Evolutionary conservation across 2,113 vertebrate species (phyloP), one percentile per base, ranked within the genome.

Genomic region (Albula goreensis): DNA sequence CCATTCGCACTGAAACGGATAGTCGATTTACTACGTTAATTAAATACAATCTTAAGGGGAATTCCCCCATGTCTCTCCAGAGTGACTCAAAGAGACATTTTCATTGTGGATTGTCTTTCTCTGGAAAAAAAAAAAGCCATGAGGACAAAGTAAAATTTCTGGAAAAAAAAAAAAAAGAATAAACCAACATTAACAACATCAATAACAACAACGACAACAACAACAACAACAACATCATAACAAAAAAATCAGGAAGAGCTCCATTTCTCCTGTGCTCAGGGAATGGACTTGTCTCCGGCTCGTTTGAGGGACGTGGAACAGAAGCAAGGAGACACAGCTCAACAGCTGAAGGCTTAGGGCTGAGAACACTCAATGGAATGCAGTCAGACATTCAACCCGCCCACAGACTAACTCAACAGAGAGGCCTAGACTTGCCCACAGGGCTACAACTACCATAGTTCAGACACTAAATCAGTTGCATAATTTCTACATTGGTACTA

Each of bases 391-490:
- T 60, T 83, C 81, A 63, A 25, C 31, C 85, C 78, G 66, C 80
- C 78, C 53, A 79, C 77, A 49, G 51, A 22, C 7, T 57, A 81
- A 31, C 49, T 85, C 57, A 80, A 31, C n/a, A 81, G 78, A 81
- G 31, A 78, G 81, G 51, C 66, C 17, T 83, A 48, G 49, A 60
- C n/a, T 53, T 51, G 78, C 81, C 81, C 63, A 78, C 31, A 56
- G 85, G 80, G 70, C 85, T 78, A 86, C 50, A 83, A 84, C 77
- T 84, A 87, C 86, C 57, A 50, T 50, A 80, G 53, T 48, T 84
- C 82, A 49, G 81, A 83, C 82, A 80, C 82, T 80, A 74, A 80
- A 80, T 87, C 13, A 66, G 77, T 84, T 84, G 86, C 86, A 87
- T 83, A 83, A 80, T 83, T 83, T 82, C 85, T 86, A 86, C 85